Conservation (phyloP, 1,140 invertebrate species). For the Stratiolaelaps scimitus region DNA sequence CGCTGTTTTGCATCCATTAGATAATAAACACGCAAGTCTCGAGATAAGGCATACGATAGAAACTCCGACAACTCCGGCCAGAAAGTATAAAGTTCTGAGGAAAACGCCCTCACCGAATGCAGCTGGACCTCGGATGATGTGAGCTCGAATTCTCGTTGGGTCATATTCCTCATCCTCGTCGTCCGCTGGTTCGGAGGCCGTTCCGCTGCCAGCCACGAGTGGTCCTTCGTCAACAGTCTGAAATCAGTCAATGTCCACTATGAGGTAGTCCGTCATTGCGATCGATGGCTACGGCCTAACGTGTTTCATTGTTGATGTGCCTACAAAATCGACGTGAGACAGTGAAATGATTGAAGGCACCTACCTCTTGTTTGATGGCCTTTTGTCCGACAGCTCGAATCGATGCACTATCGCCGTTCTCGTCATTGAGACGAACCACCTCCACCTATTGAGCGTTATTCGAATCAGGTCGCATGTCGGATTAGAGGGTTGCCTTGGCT, state of each 20-base stretch:
- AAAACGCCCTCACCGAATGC: no score
- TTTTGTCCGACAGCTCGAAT: background rate
- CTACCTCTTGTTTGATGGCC: background rate
- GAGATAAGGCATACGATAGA: no score
- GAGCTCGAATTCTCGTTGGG: background rate
- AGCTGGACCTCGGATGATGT: no score
- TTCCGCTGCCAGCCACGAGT: background rate
- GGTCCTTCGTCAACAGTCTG: background rate
- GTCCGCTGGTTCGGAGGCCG: background rate
- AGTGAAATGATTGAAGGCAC: background rate
- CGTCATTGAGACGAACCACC: conserved; percentile 11
- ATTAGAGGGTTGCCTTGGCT: no score
- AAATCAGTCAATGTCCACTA: background rate
- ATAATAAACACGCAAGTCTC: no score
- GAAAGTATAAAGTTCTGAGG: no score
- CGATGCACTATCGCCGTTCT: background rate
- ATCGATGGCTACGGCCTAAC: no score
- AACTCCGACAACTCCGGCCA: no score
- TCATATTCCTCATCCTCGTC: conserved; percentile 15
- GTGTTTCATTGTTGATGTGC: background rate
- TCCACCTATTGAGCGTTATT: background rate
- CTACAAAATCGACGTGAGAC: background rate
- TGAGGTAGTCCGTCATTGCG: background rate
- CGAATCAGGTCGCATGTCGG: no score
- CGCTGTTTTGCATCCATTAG: no score